phyloP scores from a whole-genome alignment of 2,797 vertebrate genomes.

The Hipposideros larvatus region DNA sequence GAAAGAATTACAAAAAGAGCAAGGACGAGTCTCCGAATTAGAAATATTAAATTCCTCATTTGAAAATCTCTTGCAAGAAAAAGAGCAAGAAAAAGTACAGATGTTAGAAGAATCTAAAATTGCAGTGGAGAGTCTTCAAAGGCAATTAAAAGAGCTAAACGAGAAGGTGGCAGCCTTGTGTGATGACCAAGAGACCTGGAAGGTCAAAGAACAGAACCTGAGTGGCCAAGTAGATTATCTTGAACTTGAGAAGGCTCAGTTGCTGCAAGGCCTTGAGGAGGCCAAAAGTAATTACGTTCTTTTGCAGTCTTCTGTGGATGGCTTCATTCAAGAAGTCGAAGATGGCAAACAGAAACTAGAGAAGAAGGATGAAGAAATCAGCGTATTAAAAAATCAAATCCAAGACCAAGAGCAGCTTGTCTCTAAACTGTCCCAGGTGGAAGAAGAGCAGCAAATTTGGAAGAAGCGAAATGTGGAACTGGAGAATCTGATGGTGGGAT shows the following conservation, averaged over 20 bases:
- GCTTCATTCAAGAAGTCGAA: constrained; percentile 83
- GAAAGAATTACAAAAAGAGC: constrained; percentile 84
- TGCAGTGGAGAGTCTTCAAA: constrained; percentile 86
- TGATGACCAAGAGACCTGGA: constrained; percentile 83
- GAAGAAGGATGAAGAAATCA: constrained; percentile 87
- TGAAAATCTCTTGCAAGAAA: constrained; percentile 84
- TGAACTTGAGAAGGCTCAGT: constrained; percentile 85
- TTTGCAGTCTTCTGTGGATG: constrained; percentile 79
- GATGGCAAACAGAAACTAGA: constrained; percentile 78
- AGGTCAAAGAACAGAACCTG: constrained; percentile 85
- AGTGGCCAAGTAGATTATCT: constrained; percentile 77
- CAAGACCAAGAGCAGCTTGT: constrained; percentile 81
- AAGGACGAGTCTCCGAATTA: constrained; percentile 82
- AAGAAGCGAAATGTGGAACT: constrained; percentile 85
- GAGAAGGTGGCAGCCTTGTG: constrained; percentile 83
- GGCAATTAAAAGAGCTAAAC: constrained; percentile 85
- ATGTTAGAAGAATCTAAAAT: constrained; percentile 84
- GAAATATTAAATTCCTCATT: constrained; percentile 74
- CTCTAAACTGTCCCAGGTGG: constrained; percentile 77
- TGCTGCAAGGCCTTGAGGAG: constrained; percentile 86
- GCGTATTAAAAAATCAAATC: constrained; percentile 85
- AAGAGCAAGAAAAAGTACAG: constrained; percentile 88
- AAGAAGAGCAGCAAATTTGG: constrained; percentile 84
- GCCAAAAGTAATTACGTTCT: constrained; percentile 82
- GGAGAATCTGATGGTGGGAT: constrained; percentile 76